Base-by-base conservation (phyloP, 2,797 vertebrate species). In the Anisognathus igniventris region DNA sequence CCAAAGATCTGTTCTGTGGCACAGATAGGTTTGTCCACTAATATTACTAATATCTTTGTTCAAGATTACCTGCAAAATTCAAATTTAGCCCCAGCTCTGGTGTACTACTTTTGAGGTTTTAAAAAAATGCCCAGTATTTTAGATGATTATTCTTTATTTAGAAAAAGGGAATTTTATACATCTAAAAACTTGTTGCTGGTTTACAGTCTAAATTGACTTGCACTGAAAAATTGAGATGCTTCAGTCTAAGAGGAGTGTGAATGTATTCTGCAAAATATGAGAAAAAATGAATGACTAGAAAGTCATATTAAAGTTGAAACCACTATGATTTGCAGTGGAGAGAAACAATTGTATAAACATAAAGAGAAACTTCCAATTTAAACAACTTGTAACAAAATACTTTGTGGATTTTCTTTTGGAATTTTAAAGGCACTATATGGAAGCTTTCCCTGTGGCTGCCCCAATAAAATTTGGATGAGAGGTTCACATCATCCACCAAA, bases 91-190 rank as follows among this genome's bases (percentile, higher is more conserved):
- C 53, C 13, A 45, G 12, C 7, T 73, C 64, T 56, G n/a, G 11
- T 21, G 12, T 48, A 44, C 12, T 60, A 7, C 21, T 20, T 66
- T 28, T n/a, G 15, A 71, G 12, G 19, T 78, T 91, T 79, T 57
- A 2, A 70, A 70, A 87, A 89, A 81, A 33, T 31, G 6, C 16
- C 7, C 37, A 24, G 5, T 48, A 37, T 56, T 80, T 76, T 58
- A 74, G 61, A 23, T 3, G 1, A 8, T 48, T 82, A 31, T 56
- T 89, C 20, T 65, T 77, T 77, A 27, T 58, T 50, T 83, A 76
- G 39, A n/a, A n/a, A 58, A 35, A 0, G 6, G 0, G 0, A 0
- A 47, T 25, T 47, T 25, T 47, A 1, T 17, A 48, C 27, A 24
- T 24, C 45, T 47, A 47, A 24, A 44, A 47, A 47, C n/a, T n/a